phyloP scores from a whole-genome alignment of 1,140 invertebrate species.

The Dolichoris vasculosae region DNA sequence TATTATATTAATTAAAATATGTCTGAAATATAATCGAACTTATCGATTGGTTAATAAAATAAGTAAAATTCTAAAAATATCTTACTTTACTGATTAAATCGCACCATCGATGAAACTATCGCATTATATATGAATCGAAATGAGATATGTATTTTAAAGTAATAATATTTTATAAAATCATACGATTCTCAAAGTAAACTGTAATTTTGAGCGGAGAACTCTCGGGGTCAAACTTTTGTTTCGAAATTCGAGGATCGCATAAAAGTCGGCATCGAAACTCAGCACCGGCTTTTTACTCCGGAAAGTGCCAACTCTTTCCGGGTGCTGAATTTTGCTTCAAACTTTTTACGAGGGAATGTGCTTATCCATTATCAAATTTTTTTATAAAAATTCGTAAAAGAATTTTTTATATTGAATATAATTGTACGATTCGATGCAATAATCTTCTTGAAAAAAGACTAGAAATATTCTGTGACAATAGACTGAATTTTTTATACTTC shows the following conservation, averaged over 20 bases:
- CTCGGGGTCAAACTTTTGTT: not conserved
- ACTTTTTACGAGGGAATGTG: constrained; percentile 16
- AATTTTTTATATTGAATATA: not conserved
- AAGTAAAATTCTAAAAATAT: not conserved
- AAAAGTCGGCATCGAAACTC: constrained; percentile 15
- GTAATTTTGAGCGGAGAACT: not conserved
- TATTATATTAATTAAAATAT: no score
- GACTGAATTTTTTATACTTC: not conserved
- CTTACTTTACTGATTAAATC: no score
- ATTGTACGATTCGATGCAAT: not conserved
- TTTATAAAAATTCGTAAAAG: not conserved
- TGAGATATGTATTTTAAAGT: not conserved
- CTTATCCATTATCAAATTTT: constrained; percentile 14
- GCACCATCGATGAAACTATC: not conserved
- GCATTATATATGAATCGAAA: not conserved
- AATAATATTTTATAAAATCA: not conserved
- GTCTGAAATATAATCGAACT: no score
- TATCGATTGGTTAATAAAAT: not conserved
- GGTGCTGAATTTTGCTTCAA: constrained; percentile 1
- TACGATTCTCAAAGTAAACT: not conserved
- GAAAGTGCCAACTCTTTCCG: constrained; percentile 22
- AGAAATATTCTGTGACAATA: not conserved
- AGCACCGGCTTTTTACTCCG: not conserved
- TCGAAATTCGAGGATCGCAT: constrained; percentile 17
- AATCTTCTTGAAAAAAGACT: not conserved